Evolutionary conservation across 2,888 invertebrate genomes (phyloP).

Genomic region (Rhynchonema sp.): DNA sequence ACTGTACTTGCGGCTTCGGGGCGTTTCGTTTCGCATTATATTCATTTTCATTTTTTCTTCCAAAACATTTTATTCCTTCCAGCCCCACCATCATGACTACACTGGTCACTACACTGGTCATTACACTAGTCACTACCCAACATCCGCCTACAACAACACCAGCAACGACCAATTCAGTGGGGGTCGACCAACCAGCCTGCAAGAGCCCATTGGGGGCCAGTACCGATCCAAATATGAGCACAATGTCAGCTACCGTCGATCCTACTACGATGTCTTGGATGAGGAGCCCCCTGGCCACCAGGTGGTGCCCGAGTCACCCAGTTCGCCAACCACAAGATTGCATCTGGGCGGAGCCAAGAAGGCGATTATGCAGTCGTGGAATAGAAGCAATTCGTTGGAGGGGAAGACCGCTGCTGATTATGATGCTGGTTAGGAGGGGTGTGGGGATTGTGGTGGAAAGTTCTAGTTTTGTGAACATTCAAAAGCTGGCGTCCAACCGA

Average conservation of each 20-base stretch:
- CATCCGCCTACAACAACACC: no score
- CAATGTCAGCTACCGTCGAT: constrained; percentile 4
- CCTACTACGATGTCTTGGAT: not conserved
- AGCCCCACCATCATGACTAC: no score
- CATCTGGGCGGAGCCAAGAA: not conserved
- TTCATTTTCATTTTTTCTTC: no score
- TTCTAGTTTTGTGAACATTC: no score
- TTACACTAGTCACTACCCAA: no score
- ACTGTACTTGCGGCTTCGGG: no score
- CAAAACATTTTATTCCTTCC: no score
- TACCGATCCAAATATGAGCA: constrained; percentile 6
- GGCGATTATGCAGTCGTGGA: constrained; percentile 1
- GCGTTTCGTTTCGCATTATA: no score
- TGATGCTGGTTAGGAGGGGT: not conserved
- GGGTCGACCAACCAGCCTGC: not conserved
- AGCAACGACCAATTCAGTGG: not conserved
- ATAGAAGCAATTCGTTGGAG: not conserved
- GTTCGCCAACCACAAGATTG: not conserved
- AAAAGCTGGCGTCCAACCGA: no score
- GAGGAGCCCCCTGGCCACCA: not conserved
- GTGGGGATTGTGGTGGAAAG: no score
- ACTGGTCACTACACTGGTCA: no score
- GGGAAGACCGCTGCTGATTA: not conserved
- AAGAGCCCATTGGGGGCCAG: not conserved
- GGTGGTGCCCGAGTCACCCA: not conserved